Conservation (phyloP, 2,113 vertebrate species). For the Platichthys flesus region DNA sequence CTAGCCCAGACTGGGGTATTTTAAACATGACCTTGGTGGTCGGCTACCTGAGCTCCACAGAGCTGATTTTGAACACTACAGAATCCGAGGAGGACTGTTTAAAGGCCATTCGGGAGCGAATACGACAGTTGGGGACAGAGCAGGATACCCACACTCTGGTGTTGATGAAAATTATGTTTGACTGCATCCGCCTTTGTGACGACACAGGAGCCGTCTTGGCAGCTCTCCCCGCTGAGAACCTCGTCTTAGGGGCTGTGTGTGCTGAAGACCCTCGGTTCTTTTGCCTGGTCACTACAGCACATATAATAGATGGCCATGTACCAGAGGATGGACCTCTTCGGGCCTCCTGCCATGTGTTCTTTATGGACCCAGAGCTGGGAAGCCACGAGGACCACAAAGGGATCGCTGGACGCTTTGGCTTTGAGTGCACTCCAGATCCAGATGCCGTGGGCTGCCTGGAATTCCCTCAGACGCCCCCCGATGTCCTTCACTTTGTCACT, state of each 20-base stretch:
- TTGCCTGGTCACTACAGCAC: constrained; percentile 92
- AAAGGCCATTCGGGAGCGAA: constrained; percentile 89
- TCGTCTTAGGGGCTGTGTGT: constrained; percentile 93
- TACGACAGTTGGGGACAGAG: constrained; percentile 90
- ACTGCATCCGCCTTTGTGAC: constrained; percentile 90
- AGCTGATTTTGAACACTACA: constrained; percentile 87
- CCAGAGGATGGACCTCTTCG: constrained; percentile 79
- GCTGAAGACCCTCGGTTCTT: constrained; percentile 93
- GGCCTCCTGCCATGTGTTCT: constrained; percentile 95
- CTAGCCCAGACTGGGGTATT: constrained; percentile 85
- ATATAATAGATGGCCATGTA: constrained; percentile 79
- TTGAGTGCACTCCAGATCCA: constrained; percentile 91
- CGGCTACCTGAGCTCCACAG: constrained; percentile 94
- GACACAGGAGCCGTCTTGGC: constrained; percentile 87
- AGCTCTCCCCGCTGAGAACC: constrained; percentile 92
- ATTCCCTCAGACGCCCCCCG: constrained; percentile 90
- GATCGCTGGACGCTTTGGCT: constrained; percentile 90
- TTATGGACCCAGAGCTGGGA: constrained; percentile 93
- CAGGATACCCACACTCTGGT: constrained; percentile 94
- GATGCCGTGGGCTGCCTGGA: constrained; percentile 91
- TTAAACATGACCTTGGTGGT: constrained; percentile 94
- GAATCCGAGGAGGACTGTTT: constrained; percentile 88
- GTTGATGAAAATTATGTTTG: constrained; percentile 92
- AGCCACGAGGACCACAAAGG: constrained; percentile 90
- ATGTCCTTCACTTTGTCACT: constrained; percentile 93